Evolutionary conservation across 2,888 invertebrate species (phyloP), one percentile per base, ranked within the genome.

Genomic region (Chorisops tibialis): DNA sequence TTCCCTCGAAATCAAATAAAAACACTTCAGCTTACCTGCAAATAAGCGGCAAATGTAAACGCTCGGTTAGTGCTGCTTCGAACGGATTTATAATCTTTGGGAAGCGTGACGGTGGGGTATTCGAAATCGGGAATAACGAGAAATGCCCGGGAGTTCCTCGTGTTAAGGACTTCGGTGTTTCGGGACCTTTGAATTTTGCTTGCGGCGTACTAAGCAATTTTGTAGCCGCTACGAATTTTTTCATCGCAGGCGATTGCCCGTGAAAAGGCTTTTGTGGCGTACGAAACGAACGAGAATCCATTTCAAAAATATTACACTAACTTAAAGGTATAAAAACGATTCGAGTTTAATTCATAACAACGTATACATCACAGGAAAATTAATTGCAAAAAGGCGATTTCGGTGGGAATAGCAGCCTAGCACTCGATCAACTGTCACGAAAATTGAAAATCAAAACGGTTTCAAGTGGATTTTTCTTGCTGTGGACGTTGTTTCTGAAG

Each of bases 11-110:
- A 30, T 30, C 24, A 18, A 52, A 19, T 30, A 54, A 19, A 37
- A 52, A 39, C 6, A 2, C 7, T 21, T 11, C 12, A 47, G 24
- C 73, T 75, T 73, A 85, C 86, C 88, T 89, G 76, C 86, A 88
- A 70, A 89, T 79, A 24, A 78, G 77, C 39, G 85, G 84, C 60
- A 84, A 76, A 75, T 86, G 85, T 21, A 87, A 71, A 61, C 82
- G 81, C 50, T 83, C 85, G 1, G 82, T 78, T 61, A 85, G 71
- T 22, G 82, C 83, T 1, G 79, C 75, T 66, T 86, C 86, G 68
- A 87, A 87, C 5, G 87, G 86, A 77, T 87, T 87, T 59, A 79
- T 75, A 38, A 84, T 80, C 69, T 79, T 82, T 0, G 80, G 79
- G 66, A 82, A 75, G 19, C 82, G 48, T 4, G 75, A 71, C 1